Conservation (phyloP, 2,113 vertebrate genomes). For the Speoplatyrhinus poulsoni region DNA sequence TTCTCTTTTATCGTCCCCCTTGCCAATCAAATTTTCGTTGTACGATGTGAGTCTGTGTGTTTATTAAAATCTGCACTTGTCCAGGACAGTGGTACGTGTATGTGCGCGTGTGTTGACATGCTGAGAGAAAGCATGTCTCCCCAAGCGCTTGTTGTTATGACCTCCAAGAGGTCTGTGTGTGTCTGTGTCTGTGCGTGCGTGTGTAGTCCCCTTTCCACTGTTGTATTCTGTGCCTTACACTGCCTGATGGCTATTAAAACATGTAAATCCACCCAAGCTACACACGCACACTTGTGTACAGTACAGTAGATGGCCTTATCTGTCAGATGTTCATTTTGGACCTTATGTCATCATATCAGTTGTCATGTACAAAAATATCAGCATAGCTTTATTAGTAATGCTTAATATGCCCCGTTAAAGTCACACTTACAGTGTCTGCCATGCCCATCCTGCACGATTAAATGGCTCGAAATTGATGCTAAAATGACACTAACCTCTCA, state of each 20-base stretch:
- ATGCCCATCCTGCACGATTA: too few species aligned
- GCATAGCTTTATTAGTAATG: too few species aligned
- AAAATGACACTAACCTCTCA: not conserved
- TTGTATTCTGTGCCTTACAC: slow-evolving; percentile 18
- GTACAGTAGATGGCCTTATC: too few species aligned
- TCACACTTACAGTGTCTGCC: too few species aligned
- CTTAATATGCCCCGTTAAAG: too few species aligned
- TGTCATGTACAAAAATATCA: too few species aligned
- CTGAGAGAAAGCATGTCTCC: slow-evolving; percentile 1
- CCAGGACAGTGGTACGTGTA: not conserved
- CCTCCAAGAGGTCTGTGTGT: slow-evolving; percentile 25
- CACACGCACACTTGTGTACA: too few species aligned
- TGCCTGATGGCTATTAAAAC: not conserved
- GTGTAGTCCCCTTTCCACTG: not conserved
- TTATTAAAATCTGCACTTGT: not conserved
- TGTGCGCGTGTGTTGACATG: not conserved
- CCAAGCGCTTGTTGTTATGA: slow-evolving; percentile 33
- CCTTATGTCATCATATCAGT: too few species aligned
- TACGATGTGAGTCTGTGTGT: not conserved
- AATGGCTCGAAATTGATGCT: too few species aligned
- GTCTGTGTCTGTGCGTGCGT: not conserved
- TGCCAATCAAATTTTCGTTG: not conserved
- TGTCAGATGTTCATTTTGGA: too few species aligned
- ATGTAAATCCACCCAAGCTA: not conserved
- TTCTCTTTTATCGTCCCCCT: too few species aligned